These are phyloP conservation scores for Tenthredo livida DNA, from an alignment of 2,888 invertebrate species.

Conservation along the genomic window DNA sequence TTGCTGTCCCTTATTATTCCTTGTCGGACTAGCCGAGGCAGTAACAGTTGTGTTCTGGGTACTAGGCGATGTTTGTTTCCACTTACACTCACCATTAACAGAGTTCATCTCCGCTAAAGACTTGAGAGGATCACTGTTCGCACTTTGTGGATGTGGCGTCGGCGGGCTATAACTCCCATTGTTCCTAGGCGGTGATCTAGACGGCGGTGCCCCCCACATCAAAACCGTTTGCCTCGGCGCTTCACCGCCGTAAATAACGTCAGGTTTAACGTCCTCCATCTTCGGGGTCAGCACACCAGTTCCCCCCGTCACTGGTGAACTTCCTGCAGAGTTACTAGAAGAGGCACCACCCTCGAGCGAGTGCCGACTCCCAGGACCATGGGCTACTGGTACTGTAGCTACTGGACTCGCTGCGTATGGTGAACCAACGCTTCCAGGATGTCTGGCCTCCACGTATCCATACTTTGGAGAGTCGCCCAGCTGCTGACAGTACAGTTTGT, in stretches of 20 bases:
- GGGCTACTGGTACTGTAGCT: slow-evolving; percentile 65
- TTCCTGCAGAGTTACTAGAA: slow-evolving; percentile 82
- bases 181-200: slow-evolving; percentile 74
- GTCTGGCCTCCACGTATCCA: slow-evolving; percentile 73
- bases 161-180: slow-evolving; percentile 76
- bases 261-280: slow-evolving; percentile 82
- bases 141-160: slow-evolving; percentile 66
- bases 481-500: slow-evolving; percentile 83
- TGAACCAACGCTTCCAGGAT: slow-evolving; percentile 72
- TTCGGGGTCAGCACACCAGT: slow-evolving; percentile 82
- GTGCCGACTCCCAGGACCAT: slow-evolving; percentile 74
- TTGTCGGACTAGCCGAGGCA: slow-evolving; percentile 73
- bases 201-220: slow-evolving; percentile 88
- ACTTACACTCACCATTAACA: slow-evolving; percentile 78
- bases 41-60: slow-evolving; percentile 66
- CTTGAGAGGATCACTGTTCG: slow-evolving; percentile 76
- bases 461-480: slow-evolving; percentile 81
- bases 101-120: slow-evolving; percentile 79
- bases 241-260: slow-evolving; percentile 79
- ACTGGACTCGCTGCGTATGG: slow-evolving; percentile 73
- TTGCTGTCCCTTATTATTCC: slow-evolving; percentile 67
- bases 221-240: slow-evolving; percentile 93
- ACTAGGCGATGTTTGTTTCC: slow-evolving; percentile 76
- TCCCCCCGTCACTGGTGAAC: slow-evolving; percentile 81
- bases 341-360: slow-evolving; percentile 79